Percentiles rank a stretch among this genome's conserved stretches.
Conservation (phyloP, 2,888 invertebrate species). For the Drosophila nr. perissopoda region DNA sequence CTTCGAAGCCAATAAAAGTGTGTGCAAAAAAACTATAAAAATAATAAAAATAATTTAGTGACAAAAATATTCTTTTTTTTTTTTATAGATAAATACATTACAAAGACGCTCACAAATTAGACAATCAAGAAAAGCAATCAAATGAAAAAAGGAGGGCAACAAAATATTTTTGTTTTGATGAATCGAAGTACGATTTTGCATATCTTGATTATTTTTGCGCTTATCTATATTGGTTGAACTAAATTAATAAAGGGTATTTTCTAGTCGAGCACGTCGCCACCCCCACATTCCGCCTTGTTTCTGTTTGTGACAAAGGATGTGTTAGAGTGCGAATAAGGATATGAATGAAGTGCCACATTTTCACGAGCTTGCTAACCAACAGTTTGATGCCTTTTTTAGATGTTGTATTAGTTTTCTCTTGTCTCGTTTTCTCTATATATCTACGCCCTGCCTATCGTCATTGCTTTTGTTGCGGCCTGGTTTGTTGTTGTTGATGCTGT, state of each 20-base stretch:
- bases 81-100: background rate
- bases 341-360: constrained; percentile 75
- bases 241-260: background rate
- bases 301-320: background rate
- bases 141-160: background rate
- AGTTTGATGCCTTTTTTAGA: constrained; percentile 42
- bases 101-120: background rate
- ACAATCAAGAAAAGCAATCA: background rate
- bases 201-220: background rate
- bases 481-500: constrained; percentile 47
- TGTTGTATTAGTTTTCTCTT: constrained; percentile 68
- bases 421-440: constrained; percentile 34
- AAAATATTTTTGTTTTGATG: background rate
- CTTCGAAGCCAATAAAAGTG: constrained; percentile 29
- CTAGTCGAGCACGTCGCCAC: background rate
- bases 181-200: background rate
- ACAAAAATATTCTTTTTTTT: background rate
- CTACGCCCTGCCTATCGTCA: constrained; percentile 9
- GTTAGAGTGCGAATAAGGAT: constrained; percentile 39
- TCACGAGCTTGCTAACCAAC: constrained; percentile 60
- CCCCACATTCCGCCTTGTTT: background rate
- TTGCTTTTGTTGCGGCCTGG: constrained; percentile 19
- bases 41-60: constrained; percentile 33
- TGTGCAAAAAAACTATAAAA: constrained; percentile 16
- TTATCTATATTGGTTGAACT: background rate